These are phyloP conservation scores for Griposia aprilina DNA, from an alignment of 2,888 invertebrate species.

Conservation along the genomic window DNA sequence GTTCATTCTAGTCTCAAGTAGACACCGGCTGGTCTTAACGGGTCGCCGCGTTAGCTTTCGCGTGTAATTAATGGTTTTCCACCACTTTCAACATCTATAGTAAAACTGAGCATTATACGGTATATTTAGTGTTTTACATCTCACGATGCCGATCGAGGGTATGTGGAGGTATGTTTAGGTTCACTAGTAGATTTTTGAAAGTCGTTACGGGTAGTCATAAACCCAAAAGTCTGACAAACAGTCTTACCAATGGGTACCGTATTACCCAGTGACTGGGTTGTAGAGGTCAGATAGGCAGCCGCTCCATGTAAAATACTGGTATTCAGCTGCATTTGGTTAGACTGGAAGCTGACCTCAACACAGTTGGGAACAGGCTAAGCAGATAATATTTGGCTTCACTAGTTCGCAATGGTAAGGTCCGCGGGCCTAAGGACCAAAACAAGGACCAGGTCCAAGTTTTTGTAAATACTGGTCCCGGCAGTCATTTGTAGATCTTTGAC, in stretches of 20 bases:
- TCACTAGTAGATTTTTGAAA: neutral
- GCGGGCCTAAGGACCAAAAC: neutral
- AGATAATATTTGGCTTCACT: too few species aligned
- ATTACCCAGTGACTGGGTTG: too few species aligned
- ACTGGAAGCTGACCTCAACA: too few species aligned
- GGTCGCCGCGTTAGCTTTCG: conserved; percentile 66
- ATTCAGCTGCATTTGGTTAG: too few species aligned
- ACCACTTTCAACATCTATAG: conserved; percentile 64
- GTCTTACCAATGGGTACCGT: too few species aligned
- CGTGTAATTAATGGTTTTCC: conserved; percentile 71
- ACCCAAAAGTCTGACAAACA: too few species aligned
- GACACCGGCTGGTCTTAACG: conserved; percentile 62
- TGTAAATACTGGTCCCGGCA: neutral
- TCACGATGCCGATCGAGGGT: neutral
- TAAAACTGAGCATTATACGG: conserved; percentile 29
- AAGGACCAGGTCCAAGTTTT: neutral
- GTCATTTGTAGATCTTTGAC: neutral
- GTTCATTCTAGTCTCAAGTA: conserved; percentile 56
- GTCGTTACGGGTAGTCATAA: too few species aligned
- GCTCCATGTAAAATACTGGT: too few species aligned
- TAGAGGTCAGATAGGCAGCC: too few species aligned
- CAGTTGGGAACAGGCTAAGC: too few species aligned
- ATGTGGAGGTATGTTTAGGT: neutral
- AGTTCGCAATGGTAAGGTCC: neutral
- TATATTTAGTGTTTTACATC: conserved; percentile 22